phyloP scores from a whole-genome alignment of 1,140 invertebrate genomes.

The Drosophila tristis region DNA sequence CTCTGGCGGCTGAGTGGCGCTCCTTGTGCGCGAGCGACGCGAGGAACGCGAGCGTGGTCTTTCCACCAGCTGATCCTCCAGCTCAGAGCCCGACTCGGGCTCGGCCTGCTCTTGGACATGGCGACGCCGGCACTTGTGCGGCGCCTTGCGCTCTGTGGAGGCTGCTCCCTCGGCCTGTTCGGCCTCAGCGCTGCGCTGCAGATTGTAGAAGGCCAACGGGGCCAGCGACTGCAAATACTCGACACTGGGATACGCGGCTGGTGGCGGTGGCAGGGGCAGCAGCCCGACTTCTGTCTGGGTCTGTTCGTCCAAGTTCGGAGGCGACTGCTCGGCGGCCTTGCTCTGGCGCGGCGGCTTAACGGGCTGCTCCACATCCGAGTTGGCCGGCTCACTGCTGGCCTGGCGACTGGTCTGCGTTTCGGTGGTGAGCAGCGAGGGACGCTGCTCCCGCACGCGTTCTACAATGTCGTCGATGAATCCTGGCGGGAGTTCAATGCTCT shows the following conservation, averaged over 20 bases:
- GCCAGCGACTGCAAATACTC: constrained; percentile 86
- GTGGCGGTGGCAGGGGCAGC: constrained; percentile 86
- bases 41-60: constrained; percentile 72
- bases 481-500: constrained; percentile 88
- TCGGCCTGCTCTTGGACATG: constrained; percentile 60
- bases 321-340: constrained; percentile 68
- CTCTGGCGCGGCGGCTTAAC: constrained; percentile 72
- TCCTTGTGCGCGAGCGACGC: constrained; percentile 82
- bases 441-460: constrained; percentile 76
- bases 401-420: constrained; percentile 79
- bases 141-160: constrained; percentile 57
- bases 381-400: constrained; percentile 62
- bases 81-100: constrained; percentile 57
- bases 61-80: constrained; percentile 76
- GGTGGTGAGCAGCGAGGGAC: constrained; percentile 49
- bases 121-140: constrained; percentile 71
- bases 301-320: constrained; percentile 71
- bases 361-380: constrained; percentile 59
- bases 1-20: constrained; percentile 75
- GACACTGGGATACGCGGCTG: constrained; percentile 84
- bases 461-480: constrained; percentile 87
- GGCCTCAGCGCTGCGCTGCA: constrained; percentile 83
- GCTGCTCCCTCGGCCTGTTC: constrained; percentile 49
- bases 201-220: constrained; percentile 84
- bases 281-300: constrained; percentile 85